These are phyloP conservation scores for Aleiodes testaceus DNA, from an alignment of 2,888 invertebrate species.

Conservation along the genomic window DNA sequence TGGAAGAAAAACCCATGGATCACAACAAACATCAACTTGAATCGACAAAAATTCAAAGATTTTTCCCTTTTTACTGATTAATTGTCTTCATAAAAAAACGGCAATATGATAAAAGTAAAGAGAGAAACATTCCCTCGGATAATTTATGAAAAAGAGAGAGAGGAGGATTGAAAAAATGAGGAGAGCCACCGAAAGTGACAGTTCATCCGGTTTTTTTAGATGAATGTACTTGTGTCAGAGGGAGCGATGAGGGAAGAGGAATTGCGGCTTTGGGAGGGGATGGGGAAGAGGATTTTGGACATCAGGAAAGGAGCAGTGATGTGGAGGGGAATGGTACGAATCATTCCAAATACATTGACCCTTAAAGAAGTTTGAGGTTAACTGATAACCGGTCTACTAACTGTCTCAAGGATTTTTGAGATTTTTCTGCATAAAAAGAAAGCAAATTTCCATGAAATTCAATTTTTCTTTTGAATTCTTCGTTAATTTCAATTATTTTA, in stretches of 20 bases:
- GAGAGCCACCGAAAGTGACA: slow-evolving; percentile 43
- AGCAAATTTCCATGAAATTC: background rate
- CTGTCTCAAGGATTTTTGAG: slow-evolving; percentile 55
- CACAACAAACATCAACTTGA: no score
- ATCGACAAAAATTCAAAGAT: no score
- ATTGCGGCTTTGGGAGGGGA: slow-evolving; percentile 2
- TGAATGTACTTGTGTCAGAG: slow-evolving; percentile 15
- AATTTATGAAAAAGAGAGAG: slow-evolving; percentile 7
- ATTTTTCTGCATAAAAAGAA: no score
- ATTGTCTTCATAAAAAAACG: no score
- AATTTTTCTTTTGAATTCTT: background rate
- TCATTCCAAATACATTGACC: slow-evolving; percentile 63
- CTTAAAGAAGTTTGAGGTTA: slow-evolving; percentile 56
- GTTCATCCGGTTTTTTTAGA: slow-evolving; percentile 40
- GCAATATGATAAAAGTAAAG: no score
- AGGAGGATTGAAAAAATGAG: slow-evolving; percentile 31
- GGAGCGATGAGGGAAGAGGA: background rate
- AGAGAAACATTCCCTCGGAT: slow-evolving; percentile 4
- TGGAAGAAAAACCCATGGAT: background rate
- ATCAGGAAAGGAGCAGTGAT: slow-evolving; percentile 21
- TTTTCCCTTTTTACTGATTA: no score
- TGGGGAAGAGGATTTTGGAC: slow-evolving; percentile 26
- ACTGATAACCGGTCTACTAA: slow-evolving; percentile 64
- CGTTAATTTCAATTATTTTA: no score
- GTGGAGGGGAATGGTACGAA: slow-evolving; percentile 51